Conservation (phyloP, 1,140 invertebrate genomes). For the Calliopsis andreniformis region DNA sequence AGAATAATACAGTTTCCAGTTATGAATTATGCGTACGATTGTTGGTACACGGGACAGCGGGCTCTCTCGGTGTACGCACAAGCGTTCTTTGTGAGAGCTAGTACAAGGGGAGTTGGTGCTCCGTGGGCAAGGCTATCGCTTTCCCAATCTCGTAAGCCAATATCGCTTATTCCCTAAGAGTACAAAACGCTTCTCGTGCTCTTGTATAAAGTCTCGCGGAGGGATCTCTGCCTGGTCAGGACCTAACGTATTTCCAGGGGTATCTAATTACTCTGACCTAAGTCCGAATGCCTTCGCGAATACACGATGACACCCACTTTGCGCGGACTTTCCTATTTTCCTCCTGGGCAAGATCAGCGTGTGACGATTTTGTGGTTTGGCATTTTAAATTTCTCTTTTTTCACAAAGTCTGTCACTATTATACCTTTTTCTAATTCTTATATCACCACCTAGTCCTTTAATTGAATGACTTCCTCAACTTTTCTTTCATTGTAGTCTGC, state of each 20-base stretch:
- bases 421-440: too few species aligned
- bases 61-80: background rate
- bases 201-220: conserved; percentile 33
- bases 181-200: conserved; percentile 34
- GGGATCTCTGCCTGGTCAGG: conserved; percentile 60
- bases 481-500: too few species aligned
- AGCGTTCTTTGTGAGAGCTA: conserved; percentile 38
- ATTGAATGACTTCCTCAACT: too few species aligned
- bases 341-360: conserved; percentile 6
- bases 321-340: conserved; percentile 24
- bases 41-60: background rate
- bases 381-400: background rate
- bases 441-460: too few species aligned
- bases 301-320: conserved; percentile 26
- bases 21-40: conserved; percentile 43
- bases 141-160: conserved; percentile 69
- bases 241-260: conserved; percentile 76
- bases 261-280: conserved; percentile 78
- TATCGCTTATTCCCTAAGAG: conserved; percentile 66
- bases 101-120: conserved; percentile 14
- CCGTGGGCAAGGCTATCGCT: conserved; percentile 62
- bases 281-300: conserved; percentile 63
- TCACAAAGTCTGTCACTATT: too few species aligned
- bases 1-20: conserved; percentile 12
- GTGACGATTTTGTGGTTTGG: conserved; percentile 32